Evolutionary conservation across 2,797 vertebrate species (phyloP).

Genomic region (Oophaga sylvatica): DNA sequence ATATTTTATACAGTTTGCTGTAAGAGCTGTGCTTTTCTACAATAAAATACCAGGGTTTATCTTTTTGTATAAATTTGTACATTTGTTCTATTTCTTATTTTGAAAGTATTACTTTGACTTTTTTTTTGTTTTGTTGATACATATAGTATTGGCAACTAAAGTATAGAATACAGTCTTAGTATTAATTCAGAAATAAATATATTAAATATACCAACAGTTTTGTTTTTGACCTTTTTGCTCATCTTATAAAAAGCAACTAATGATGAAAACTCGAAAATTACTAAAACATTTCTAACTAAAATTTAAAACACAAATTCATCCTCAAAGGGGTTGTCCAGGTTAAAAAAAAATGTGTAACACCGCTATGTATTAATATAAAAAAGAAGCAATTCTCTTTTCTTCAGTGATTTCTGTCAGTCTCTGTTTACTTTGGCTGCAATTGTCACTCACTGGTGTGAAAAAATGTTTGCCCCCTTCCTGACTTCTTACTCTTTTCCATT

Average conservation of each 20-base stretch:
- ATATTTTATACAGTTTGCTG: slow-evolving; percentile 28
- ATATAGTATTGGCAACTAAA: not conserved
- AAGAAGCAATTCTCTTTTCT: too few relatives aligned
- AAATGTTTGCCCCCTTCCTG: too few relatives aligned
- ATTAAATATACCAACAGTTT: not conserved
- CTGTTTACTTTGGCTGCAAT: too few relatives aligned
- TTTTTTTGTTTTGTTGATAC: not conserved
- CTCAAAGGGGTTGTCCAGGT: too few relatives aligned
- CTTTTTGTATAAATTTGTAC: slow-evolving; percentile 48
- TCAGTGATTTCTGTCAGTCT: too few relatives aligned
- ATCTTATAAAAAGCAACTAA: not conserved
- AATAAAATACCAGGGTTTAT: slow-evolving; percentile 25
- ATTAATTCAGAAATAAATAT: not conserved
- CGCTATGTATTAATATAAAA: too few relatives aligned
- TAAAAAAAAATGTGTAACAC: too few relatives aligned
- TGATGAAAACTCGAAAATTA: not conserved
- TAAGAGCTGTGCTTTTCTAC: slow-evolving; percentile 23
- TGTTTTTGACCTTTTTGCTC: not conserved
- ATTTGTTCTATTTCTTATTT: slow-evolving; percentile 23
- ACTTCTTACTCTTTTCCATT: too few relatives aligned
- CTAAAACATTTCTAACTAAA: not conserved
- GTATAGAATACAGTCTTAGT: not conserved
- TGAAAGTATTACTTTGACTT: slow-evolving; percentile 26
- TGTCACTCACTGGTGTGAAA: too few relatives aligned
- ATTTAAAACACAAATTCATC: not conserved